A percentile compares a stretch with the other conserved stretches of the same genome.
phyloP scores from a whole-genome alignment of 2,888 invertebrate species.

The Nymphalis polychloros region DNA sequence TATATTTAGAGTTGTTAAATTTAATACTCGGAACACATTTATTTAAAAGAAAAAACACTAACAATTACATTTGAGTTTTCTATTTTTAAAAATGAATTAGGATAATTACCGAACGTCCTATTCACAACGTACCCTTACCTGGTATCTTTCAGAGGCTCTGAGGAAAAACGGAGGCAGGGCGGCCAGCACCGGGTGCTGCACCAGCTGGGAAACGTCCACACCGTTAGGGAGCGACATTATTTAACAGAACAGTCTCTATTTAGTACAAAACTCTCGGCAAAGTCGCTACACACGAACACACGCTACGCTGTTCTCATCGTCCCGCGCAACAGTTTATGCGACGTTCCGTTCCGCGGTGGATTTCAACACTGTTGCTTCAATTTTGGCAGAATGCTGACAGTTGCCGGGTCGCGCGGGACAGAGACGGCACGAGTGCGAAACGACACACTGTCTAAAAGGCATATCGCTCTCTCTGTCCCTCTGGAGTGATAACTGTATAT shows the following conservation, averaged over 20 bases:
- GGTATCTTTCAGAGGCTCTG: constrained; percentile 94
- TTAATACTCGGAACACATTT: too few species aligned
- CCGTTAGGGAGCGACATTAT: constrained; percentile 92
- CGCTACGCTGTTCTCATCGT: constrained; percentile 31
- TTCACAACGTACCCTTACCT: constrained; percentile 66
- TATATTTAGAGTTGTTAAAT: not conserved
- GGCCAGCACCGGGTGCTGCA: constrained; percentile 92
- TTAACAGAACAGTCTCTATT: constrained; percentile 42
- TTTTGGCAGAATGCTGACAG: constrained; percentile 63
- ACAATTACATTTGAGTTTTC: too few species aligned
- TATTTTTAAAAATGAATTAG: not conserved
- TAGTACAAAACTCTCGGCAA: not conserved
- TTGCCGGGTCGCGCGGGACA: constrained; percentile 62
- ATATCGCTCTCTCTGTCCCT: constrained; percentile 63
- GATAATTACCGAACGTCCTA: not conserved
- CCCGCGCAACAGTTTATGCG: constrained; percentile 54
- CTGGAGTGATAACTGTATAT: constrained; percentile 79
- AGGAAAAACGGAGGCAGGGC: constrained; percentile 94
- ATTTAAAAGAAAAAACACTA: too few species aligned
- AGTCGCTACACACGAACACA: constrained; percentile 12
- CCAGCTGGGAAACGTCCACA: constrained; percentile 92
- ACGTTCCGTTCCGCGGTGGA: constrained; percentile 59
- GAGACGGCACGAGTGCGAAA: constrained; percentile 57
- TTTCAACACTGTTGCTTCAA: constrained; percentile 77
- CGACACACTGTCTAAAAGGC: constrained; percentile 72